A percentile compares a stretch with the other conserved stretches of the same genome.
Conservation (phyloP, 2,888 invertebrate genomes). For the Euzetes globulus region DNA sequence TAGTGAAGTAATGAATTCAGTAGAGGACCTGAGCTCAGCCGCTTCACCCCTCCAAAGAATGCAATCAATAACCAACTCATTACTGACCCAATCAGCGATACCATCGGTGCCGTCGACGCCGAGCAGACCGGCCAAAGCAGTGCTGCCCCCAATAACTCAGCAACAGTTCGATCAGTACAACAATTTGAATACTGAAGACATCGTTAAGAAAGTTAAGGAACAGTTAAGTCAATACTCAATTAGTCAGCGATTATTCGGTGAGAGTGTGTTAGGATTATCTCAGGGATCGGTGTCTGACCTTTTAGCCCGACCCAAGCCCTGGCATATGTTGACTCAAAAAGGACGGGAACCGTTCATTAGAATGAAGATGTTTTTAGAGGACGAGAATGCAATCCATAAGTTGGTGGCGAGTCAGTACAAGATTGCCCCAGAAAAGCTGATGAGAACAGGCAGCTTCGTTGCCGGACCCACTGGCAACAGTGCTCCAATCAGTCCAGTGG, state of each 20-base stretch:
- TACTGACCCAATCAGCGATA: conserved; percentile 67
- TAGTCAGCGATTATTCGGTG: conserved; percentile 95
- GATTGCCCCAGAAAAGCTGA: conserved; percentile 92
- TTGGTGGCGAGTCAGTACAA: conserved; percentile 94
- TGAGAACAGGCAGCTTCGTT: conserved; percentile 61
- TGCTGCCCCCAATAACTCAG: conserved; percentile 94
- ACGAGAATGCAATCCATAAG: conserved; percentile 89
- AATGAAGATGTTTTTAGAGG: conserved; percentile 96
- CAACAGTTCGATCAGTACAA: conserved; percentile 98
- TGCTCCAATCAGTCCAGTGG: conserved; percentile 34
- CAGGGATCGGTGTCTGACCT: conserved; percentile 97
- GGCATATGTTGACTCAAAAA: conserved; percentile 98
- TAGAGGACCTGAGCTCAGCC: conserved; percentile 67
- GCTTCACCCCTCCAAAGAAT: conserved; percentile 92
- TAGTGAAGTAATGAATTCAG: conserved; percentile 49
- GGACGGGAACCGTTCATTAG: conserved; percentile 93
- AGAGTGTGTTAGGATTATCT: conserved; percentile 89
- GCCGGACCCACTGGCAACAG: conserved; percentile 40
- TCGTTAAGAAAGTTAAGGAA: conserved; percentile 91
- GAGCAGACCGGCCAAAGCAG: conserved; percentile 86
- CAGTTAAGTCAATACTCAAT: conserved; percentile 91
- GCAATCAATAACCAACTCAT: conserved; percentile 95
- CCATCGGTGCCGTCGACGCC: conserved; percentile 74
- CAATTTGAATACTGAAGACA: conserved; percentile 95
- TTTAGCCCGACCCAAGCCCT: conserved; percentile 92